Evolutionary conservation across 2,797 vertebrate species (phyloP).

Genomic region (Lepilemur ruficaudatus): DNA sequence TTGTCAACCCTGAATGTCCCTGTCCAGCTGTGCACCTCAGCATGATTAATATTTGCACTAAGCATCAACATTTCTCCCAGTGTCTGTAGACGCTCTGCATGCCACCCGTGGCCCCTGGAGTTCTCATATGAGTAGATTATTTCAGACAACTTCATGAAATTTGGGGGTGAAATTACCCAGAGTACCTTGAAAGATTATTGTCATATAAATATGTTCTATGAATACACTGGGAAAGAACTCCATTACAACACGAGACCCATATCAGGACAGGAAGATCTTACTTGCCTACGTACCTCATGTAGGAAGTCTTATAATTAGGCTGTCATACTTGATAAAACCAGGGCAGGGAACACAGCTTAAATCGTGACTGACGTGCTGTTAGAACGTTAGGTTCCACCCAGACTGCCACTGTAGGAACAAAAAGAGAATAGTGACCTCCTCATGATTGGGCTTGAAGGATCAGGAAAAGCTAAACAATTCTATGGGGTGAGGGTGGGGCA

Average conservation of each 20-base stretch:
- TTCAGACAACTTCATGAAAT: constrained; percentile 10
- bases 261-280: constrained; percentile 37
- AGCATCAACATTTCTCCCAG: background rate
- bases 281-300: constrained; percentile 34
- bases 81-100: background rate
- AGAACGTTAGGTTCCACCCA: background rate
- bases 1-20: background rate
- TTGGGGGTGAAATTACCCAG: background rate
- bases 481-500: background rate
- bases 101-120: background rate
- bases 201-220: background rate
- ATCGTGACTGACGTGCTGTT: background rate
- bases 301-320: constrained; percentile 57
- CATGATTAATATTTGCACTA: background rate
- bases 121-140: constrained; percentile 29
- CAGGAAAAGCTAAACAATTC: background rate
- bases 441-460: constrained; percentile 10
- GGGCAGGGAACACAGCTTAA: constrained; percentile 31
- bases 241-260: background rate
- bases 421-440: background rate
- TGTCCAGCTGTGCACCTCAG: background rate
- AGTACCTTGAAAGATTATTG: background rate
- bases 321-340: constrained; percentile 56
- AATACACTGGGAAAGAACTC: background rate
- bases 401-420: background rate